Evolutionary conservation across 1,140 invertebrate species (phyloP), one percentile per base, ranked within the genome.

Genomic region (Tribolium castaneum): DNA sequence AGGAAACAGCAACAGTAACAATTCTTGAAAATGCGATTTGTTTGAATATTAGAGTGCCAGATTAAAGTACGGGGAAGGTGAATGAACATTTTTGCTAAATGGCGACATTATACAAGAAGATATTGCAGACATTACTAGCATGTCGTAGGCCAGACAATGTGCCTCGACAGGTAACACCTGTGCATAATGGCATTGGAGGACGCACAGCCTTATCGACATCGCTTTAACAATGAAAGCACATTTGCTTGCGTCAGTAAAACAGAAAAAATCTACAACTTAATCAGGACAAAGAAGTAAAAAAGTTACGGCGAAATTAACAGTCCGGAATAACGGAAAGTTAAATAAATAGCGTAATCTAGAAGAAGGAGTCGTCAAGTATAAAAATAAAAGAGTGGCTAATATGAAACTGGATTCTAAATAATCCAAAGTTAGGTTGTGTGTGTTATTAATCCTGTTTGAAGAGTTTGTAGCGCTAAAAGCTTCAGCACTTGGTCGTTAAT

Each of bases 101-200:
- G 52, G 39, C 16, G 54, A 54, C 54, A 75, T 75, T 75, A 75
- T 75, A 75, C 59, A 13, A 22, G 34, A 19, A 14, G 74, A 75
- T 75, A 75, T 75, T 75, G 45, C 74, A 59, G 74, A 66, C 54
- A 75, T 75, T 75, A 75, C 74, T 54, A 59, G 62, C 74, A 75
- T 75, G 74, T 56, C 35, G 74, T 75, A 66, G 74, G 54, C 52
- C 54, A 75, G 56, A 75, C 74, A 75, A 75, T 75, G 74, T 75
- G 51, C 62, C 52, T 75, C 74, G 52, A 50, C 39, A 16, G 52
- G 56, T 22, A 75, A 62, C 74, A 75, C 74, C 74, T 75, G 74
- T 56, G 56, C 56, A 59, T 75, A 75, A 75, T 75, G 74, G 74
- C 74, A 25, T 66, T 19, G 51, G 51, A 50, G 22, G 54, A 75